Conservation (phyloP, 2,113 vertebrate genomes). For the Lepus americanus region DNA sequence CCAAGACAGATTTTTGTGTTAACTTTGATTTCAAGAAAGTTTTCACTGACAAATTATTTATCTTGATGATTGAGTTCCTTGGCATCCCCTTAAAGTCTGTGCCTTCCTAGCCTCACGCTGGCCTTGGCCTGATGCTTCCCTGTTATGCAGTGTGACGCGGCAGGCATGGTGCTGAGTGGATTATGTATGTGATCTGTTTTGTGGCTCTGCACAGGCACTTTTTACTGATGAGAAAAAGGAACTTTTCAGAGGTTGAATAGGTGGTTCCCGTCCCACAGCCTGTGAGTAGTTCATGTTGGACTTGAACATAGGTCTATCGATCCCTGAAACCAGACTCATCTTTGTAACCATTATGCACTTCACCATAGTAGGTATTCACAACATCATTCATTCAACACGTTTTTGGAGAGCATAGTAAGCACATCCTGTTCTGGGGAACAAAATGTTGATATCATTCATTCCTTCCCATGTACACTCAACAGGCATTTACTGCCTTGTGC, state of each 20-base stretch:
- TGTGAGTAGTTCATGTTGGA: background rate
- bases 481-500: background rate
- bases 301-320: background rate
- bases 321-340: background rate
- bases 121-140: background rate
- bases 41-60: background rate
- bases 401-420: background rate
- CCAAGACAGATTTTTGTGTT: conserved; percentile 9
- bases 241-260: background rate
- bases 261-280: background rate
- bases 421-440: background rate
- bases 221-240: background rate
- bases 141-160: background rate
- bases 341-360: background rate
- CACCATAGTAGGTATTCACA: background rate
- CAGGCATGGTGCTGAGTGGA: too few species aligned
- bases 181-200: background rate
- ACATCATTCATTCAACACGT: background rate
- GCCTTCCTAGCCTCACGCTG: background rate
- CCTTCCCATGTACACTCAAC: background rate
- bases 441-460: background rate
- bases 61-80: conserved; percentile 43
- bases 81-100: background rate
- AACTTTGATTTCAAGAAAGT: background rate
- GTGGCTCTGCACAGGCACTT: background rate